These are phyloP conservation scores for Empidonax alnorum DNA, from an alignment of 2,113 vertebrate genomes.

Conservation along the genomic window DNA sequence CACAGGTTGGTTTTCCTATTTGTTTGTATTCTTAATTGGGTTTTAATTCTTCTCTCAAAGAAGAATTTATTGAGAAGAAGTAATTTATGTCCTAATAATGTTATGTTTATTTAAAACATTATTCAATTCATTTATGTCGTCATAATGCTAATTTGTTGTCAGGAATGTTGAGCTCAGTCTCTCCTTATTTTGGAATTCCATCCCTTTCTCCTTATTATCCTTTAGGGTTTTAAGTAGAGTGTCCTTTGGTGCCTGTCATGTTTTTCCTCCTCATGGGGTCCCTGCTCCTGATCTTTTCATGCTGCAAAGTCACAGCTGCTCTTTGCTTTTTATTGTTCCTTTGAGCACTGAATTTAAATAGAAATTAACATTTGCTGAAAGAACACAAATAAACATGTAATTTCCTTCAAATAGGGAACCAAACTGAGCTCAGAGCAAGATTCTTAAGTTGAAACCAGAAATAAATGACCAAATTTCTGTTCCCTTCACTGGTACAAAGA, in stretches of 20 bases:
- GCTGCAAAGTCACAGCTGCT: accelerated
- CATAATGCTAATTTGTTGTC: neutral
- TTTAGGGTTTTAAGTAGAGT: neutral
- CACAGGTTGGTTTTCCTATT: neutral
- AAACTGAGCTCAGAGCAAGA: neutral
- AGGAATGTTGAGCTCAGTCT: neutral
- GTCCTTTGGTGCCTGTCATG: neutral
- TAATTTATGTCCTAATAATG: neutral
- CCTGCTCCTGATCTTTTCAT: neutral
- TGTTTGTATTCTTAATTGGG: neutral
- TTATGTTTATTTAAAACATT: neutral
- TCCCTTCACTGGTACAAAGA: neutral
- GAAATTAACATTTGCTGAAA: neutral
- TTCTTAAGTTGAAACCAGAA: neutral
- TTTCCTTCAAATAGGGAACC: neutral
- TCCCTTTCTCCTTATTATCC: neutral
- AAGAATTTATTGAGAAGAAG: neutral
- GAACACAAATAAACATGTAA: neutral
- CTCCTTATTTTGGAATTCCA: neutral
- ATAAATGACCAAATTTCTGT: neutral
- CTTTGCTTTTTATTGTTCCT: neutral
- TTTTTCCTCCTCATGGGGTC: neutral
- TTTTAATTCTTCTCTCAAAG: no score
- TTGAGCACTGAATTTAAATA: neutral
- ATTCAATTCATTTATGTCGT: neutral